Base-by-base conservation (phyloP, 2,888 invertebrate species). In the Megaustenia siamemsis region DNA sequence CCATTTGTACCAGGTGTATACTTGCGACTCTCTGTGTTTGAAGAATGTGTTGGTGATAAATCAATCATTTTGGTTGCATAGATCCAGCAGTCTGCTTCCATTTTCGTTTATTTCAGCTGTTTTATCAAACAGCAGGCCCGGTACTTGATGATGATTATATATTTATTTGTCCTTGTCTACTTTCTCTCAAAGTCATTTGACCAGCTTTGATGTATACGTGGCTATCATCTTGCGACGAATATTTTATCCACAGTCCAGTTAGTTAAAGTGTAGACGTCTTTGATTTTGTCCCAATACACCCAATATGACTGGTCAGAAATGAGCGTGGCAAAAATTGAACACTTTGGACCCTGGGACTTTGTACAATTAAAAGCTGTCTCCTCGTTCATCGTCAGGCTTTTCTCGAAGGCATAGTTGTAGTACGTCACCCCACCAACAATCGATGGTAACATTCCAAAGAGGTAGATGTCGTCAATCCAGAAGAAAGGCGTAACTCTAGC, bases 391-490 rank as follows among this genome's bases (percentile, higher is more conserved):
- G 83, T 53, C n/a, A 87, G 45, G 38, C 83, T 81, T 38, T 56
- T 45, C 32, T 68, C 56, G 6, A 63, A 43, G 18, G 76, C 83
- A 49, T 83, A 77, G 40, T 87, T 56, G 32, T 83, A 73, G 53
- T 69, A 75, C 24, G 82, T 84, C 32, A 87, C 85, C 8, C 66
- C 78, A 1, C 83, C 85, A 3, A 81, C 73, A 40, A 87, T 49
- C 28, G 18, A 38, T 15, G 86, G 86, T 40, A 87, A 68, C 83
- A 87, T 85, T 8, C 86, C 86, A 73, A 85, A 87, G 28, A 87
- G 75, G 68, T 87, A 87, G 12, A 83, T 71, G 75, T 87, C 86
- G 60, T 87, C 86, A n/a, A 87, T 83, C 86, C 86, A 87, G 78
- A 87, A 87, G 28, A 83, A 85, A 10, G 86, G 86, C n/a, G 86